Conservation (phyloP, 2,797 vertebrate genomes). For the Pogoniulus pusillus region DNA sequence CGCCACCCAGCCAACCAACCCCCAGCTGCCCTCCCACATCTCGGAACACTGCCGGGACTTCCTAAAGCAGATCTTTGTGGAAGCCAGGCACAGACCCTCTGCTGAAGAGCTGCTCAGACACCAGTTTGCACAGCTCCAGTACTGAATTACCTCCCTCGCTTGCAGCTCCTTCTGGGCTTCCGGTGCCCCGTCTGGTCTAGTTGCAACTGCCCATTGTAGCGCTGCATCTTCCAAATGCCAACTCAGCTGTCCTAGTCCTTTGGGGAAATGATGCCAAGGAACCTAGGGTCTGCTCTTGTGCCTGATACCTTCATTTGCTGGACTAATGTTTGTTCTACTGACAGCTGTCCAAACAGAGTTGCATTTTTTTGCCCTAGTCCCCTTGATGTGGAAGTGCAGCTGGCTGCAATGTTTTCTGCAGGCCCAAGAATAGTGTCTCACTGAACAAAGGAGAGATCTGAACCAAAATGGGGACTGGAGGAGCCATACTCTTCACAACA, state of each 20-base stretch:
- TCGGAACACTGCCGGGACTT: conserved; percentile 94
- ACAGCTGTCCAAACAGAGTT: conserved; percentile 58
- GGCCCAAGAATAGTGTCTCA: background rate
- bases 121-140: conserved; percentile 93
- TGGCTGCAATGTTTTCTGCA: conserved; percentile 40
- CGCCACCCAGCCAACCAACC: conserved; percentile 96
- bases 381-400: conserved; percentile 26
- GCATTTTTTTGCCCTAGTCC: conserved; percentile 12
- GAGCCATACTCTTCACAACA: background rate
- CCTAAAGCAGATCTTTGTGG: conserved; percentile 93
- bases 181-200: background rate
- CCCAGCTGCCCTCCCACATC: conserved; percentile 87
- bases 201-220: conserved; percentile 39
- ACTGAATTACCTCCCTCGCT: conserved; percentile 80
- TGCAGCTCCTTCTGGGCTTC: conserved; percentile 42
- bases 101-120: conserved; percentile 96
- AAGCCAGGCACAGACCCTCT: conserved; percentile 93
- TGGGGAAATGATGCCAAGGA: conserved; percentile 12
- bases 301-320: conserved; percentile 54
- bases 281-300: conserved; percentile 46
- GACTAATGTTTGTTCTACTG: conserved; percentile 51
- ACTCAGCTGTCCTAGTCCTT: conserved; percentile 38
- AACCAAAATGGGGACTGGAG: background rate
- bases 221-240: conserved; percentile 62
- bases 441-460: background rate